Percentiles rank a stretch among this genome's conserved stretches.
phyloP scores from a whole-genome alignment of 35 echinoderm and acorn worm species.

The Ophioderma brevispina region DNA sequence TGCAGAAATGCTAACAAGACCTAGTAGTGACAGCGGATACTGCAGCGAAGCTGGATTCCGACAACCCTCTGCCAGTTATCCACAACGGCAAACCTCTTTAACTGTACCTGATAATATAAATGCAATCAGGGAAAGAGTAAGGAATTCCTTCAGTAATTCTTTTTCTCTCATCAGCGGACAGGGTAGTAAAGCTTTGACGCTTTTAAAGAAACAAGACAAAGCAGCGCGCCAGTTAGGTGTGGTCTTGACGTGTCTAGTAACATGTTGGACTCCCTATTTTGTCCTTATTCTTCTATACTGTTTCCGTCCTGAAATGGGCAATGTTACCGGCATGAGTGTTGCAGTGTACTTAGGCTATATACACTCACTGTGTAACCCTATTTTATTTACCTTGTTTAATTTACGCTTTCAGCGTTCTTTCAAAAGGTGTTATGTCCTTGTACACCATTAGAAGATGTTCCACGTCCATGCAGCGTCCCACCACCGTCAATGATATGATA shows the following conservation, averaged over 20 bases:
- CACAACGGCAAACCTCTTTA: constrained; percentile 1
- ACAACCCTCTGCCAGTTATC: not conserved
- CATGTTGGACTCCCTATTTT: constrained; percentile 98
- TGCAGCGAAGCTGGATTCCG: constrained; percentile 12
- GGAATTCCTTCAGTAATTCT: constrained; percentile 81
- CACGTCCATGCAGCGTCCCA: constrained; percentile 20
- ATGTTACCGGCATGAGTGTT: constrained; percentile 52
- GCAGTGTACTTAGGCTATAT: constrained; percentile 90
- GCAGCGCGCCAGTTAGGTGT: constrained; percentile 93
- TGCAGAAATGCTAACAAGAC: constrained; percentile 46
- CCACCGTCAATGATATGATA: constrained; percentile 30
- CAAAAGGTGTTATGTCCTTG: constrained; percentile 49
- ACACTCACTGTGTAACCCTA: constrained; percentile 90
- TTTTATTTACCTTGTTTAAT: constrained; percentile 88
- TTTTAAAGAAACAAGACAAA: constrained; percentile 84
- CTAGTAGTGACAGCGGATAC: constrained; percentile 24
- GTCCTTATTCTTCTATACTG: constrained; percentile 82
- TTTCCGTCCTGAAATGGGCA: constrained; percentile 53
- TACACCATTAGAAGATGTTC: constrained; percentile 10
- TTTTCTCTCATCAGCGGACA: constrained; percentile 77
- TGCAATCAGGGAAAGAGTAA: constrained; percentile 49
- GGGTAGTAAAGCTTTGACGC: constrained; percentile 73
- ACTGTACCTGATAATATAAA: constrained; percentile 42
- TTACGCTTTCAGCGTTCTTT: constrained; percentile 81
- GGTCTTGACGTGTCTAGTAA: constrained; percentile 75